Base-by-base conservation (phyloP, 2,797 vertebrate genomes). In the Leucoraja ocellata region DNA sequence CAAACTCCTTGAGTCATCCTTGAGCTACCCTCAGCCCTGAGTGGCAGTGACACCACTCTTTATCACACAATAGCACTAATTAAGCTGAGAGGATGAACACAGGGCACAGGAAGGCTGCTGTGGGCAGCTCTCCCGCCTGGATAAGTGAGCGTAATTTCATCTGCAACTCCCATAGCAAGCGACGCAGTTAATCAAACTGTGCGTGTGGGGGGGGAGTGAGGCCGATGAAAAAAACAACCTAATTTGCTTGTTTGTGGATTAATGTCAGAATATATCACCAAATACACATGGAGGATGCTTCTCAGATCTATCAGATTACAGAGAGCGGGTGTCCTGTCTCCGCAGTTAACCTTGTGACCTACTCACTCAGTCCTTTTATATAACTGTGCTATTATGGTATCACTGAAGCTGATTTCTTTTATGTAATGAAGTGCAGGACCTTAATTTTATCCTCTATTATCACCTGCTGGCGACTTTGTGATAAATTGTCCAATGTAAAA, bases 91-190 rank as follows among this genome's bases (percentile, higher is more conserved):
- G 46, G 68, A 54, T 28, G 18, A n/a, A 28, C 28, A 54, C n/a
- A 73, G 25, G 73, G 88, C 1, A 73, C 63, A 74, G 8, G 10
- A 74, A 28, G 71, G 23, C 90, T 25, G 71, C 71, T 76, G 25
- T 74, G 71, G 63, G 73, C 23, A 39, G 39, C 39, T 21, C 39
- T 76, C 68, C 71, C 46, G 39, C n/a, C 73, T 36, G 28, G 90
- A 76, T 92, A 76, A 76, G 90, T 16, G 76, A 92, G n/a, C 71
- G 54, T 76, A 76, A 92, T 92, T 92, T 13, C 71, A 54, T 92
- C 54, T 8, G 39, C 36, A 76, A n/a, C 39, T 54, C 46, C n/a
- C 4, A 39, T 23, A 58, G 39, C 21, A 54, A 92, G 54, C 54
- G 90, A 23, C n/a, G 36, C 90, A 46, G 36, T 91, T 73, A 46